Base-by-base conservation (phyloP, 2,888 invertebrate genomes). In the Rhorus exstirpatorius region DNA sequence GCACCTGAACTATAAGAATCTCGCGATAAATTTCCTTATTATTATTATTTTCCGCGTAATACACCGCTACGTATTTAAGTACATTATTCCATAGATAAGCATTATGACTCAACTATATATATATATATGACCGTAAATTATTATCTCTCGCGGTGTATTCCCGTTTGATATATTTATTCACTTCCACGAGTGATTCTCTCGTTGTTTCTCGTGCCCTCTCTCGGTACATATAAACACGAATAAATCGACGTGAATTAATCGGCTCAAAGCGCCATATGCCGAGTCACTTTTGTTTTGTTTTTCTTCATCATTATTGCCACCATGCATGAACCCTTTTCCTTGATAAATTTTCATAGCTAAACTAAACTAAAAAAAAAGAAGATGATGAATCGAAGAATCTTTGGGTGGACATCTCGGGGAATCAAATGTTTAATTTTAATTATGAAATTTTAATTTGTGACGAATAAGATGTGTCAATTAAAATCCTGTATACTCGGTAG, bases 141-240 rank as follows among this genome's bases (percentile, higher is more conserved):
- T 79, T 65, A 79, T 79, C 75, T 67, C 79, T 70, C 70, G 41
- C 41, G 17, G 58, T 63, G 51, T 46, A 72, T 31, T 63, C 41
- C 21, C 49, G 61, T 71, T 75, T 82, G 82, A 82, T 82, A 79
- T 79, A 82, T 82, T 82, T 82, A 82, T 82, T 79, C 70, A 79
- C 79, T 75, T 67, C 71, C 79, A 71, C 35, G 58, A 63, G 63
- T 61, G 38, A 51, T 49, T 38, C 72, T 46, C 41, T n/a, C n/a
- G n/a, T 10, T n/a, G 58, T 67, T 61, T 38, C 41, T 44, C 60
- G 24, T 38, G 53, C 31, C 21, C 55, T 44, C 60, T 14, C 4
- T 35, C 17, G 55, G 0, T 65, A 65, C 55, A 68, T 65, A 77
- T 53, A 71, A 70, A 63, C 58, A 82, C 58, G 70, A 82, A 79